Percentiles rank a stretch among this genome's conserved stretches.
phyloP scores from a whole-genome alignment of 2,888 invertebrate genomes.

The Mythimna impura region DNA sequence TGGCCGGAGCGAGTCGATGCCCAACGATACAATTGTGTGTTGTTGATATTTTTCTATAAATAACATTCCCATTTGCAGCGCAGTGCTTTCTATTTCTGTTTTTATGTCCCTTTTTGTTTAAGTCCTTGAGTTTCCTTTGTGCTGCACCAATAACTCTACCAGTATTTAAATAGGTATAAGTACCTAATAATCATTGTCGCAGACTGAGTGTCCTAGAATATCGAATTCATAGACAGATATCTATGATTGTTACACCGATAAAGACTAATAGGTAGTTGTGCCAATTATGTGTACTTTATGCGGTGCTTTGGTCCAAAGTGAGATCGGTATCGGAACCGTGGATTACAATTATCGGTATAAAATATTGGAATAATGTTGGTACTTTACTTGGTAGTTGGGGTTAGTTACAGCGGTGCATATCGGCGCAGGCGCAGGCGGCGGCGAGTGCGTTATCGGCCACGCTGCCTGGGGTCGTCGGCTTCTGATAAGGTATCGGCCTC shows the following conservation, averaged over 20 bases:
- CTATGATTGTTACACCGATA: constrained; percentile 54
- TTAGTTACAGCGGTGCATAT: constrained; percentile 52
- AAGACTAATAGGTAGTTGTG: constrained; percentile 45
- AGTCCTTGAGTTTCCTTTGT: constrained; percentile 53
- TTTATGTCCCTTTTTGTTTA: constrained; percentile 24
- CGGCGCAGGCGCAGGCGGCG: constrained; percentile 30
- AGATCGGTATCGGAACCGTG: constrained; percentile 46
- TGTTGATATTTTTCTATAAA: constrained; percentile 72
- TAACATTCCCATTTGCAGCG: constrained; percentile 55
- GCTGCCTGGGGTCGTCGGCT: constrained; percentile 73
- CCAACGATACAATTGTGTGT: constrained; percentile 68
- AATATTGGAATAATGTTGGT: constrained; percentile 44
- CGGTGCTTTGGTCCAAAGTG: constrained; percentile 35
- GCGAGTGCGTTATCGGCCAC: constrained; percentile 58
- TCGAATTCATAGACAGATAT: constrained; percentile 41
- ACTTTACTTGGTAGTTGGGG: background rate
- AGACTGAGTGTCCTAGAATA: constrained; percentile 41
- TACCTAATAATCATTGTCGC: constrained; percentile 31
- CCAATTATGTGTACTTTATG: constrained; percentile 49
- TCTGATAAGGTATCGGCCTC: constrained; percentile 70
- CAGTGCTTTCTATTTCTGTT: constrained; percentile 52
- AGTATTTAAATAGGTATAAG: constrained; percentile 19
- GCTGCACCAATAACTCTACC: constrained; percentile 3
- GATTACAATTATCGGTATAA: constrained; percentile 55
- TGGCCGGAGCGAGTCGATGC: constrained; percentile 74